A percentile compares a stretch with the other conserved stretches of the same genome.
phyloP scores from a whole-genome alignment of 2,113 vertebrate genomes.

The rat (Rattus norvegicus) region GRCr8 NC_086019.1:103986001-103986500 shows the following conservation, averaged over 20 bases:
- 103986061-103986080: conserved; percentile 92
- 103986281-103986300: conserved; percentile 84
- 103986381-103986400: conserved; percentile 83
- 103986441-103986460: conserved; percentile 93
- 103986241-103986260: conserved; percentile 97
- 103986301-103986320: conserved; percentile 81
- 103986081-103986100: conserved; percentile 95
- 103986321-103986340: conserved; percentile 76
- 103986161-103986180: conserved; percentile 77
- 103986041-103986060: conserved; percentile 87
- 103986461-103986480: conserved; percentile 93
- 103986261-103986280: conserved; percentile 95
- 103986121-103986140: conserved; percentile 70
- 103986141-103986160: conserved; percentile 64
- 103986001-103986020: conserved; percentile 83
- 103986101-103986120: conserved; percentile 83
- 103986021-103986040: conserved; percentile 85
- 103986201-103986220: conserved; percentile 96
- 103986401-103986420: conserved; percentile 89
- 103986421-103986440: conserved; percentile 96
- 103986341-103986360: conserved; percentile 90
- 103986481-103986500: conserved; percentile 93
- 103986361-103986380: conserved; percentile 85
- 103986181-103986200: conserved; percentile 92
- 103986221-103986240: conserved; percentile 96